These are phyloP conservation scores for Tetragonula clypearis DNA, from an alignment of 1,140 invertebrate species.

Conservation along the genomic window DNA sequence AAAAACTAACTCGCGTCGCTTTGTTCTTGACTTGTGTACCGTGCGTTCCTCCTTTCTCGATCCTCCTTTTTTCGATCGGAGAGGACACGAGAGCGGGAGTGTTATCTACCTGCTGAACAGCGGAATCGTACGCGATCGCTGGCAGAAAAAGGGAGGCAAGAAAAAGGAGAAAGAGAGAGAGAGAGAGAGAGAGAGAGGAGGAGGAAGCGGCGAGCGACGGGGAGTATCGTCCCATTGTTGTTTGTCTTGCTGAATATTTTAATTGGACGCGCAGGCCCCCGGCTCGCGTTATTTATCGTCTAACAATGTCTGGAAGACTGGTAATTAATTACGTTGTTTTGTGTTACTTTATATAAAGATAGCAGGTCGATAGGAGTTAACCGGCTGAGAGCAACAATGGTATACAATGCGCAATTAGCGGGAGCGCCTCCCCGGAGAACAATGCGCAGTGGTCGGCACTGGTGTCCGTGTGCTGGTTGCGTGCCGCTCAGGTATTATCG, in stretches of 20 bases:
- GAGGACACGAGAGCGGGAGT: too few species aligned
- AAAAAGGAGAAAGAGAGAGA: constrained; percentile 31
- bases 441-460: constrained; percentile 72
- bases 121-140: constrained; percentile 25
- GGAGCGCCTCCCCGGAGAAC: constrained; percentile 70
- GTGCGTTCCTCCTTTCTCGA: too few species aligned
- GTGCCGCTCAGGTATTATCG: constrained; percentile 65
- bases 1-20: too few species aligned
- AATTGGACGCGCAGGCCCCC: constrained; percentile 75
- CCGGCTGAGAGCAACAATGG: constrained; percentile 75
- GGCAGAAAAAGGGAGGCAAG: constrained; percentile 33
- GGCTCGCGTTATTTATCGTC: constrained; percentile 79
- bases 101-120: constrained; percentile 6
- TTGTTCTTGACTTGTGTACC: not conserved
- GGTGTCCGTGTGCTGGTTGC: constrained; percentile 63
- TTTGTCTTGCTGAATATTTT: constrained; percentile 82
- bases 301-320: constrained; percentile 80
- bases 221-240: constrained; percentile 77
- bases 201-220: constrained; percentile 27
- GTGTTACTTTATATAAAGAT: constrained; percentile 82
- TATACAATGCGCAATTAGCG: constrained; percentile 81
- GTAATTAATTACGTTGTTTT: constrained; percentile 82
- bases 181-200: constrained; percentile 32
- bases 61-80: not conserved
- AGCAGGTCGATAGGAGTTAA: constrained; percentile 80